Conservation (phyloP, 2,888 invertebrate genomes). For the Eristalinus aeneus region DNA sequence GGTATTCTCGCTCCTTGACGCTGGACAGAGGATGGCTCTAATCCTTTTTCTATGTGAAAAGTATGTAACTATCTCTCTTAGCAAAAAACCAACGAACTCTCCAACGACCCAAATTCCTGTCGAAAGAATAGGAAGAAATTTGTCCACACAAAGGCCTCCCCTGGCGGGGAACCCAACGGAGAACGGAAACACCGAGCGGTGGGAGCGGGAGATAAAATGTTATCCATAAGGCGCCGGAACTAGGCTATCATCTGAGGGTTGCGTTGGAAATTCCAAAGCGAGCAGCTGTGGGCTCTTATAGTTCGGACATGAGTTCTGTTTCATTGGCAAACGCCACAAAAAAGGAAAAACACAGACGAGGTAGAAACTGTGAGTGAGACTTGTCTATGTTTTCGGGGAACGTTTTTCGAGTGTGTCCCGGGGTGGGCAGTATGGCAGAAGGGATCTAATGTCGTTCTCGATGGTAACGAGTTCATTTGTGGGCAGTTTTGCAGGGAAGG, state of each 20-base stretch:
- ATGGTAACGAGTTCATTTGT: not conserved
- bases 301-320: not conserved
- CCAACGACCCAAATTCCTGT: not conserved
- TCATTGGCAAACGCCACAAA: not conserved
- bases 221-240: not conserved
- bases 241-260: not conserved
- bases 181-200: not conserved
- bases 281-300: not conserved
- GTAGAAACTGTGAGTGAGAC: not conserved
- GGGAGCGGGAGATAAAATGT: not conserved
- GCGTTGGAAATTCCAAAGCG: not conserved
- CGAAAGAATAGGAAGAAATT: not conserved
- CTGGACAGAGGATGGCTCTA: not conserved
- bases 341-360: not conserved
- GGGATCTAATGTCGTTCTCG: not conserved
- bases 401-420: not conserved
- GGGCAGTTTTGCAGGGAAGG: not conserved
- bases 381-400: not conserved
- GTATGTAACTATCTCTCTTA: not conserved
- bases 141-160: not conserved
- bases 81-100: not conserved
- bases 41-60: slow-evolving; percentile 1
- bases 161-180: not conserved
- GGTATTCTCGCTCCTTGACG: not conserved
- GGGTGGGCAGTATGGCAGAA: not conserved